Conservation (phyloP, 23 tunicate species). For the Aplidium turbinatum region DNA sequence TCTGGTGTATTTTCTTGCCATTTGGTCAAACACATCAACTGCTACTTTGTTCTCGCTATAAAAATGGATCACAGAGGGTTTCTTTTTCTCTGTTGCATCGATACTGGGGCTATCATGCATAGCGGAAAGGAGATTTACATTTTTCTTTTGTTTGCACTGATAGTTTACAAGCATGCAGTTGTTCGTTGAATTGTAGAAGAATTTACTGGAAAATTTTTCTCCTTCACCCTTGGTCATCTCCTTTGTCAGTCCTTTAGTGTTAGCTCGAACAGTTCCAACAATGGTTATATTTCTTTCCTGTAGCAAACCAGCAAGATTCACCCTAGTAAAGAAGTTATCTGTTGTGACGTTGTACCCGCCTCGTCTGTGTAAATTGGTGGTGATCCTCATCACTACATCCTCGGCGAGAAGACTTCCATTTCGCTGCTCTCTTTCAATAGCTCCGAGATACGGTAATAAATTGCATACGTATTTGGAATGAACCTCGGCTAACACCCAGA, state of each 20-base stretch:
- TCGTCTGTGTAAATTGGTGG: background rate
- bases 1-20: no score
- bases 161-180: constrained; percentile 17
- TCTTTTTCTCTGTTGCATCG: no score
- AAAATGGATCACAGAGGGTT: no score
- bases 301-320: constrained; percentile 17
- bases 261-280: background rate
- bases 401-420: constrained; percentile 25
- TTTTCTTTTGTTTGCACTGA: no score
- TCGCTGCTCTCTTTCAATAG: constrained; percentile 29
- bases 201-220: constrained; percentile 23
- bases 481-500: constrained; percentile 16
- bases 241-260: constrained; percentile 13
- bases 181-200: constrained; percentile 3
- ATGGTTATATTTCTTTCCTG: background rate
- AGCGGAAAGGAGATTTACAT: no score
- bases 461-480: constrained; percentile 17
- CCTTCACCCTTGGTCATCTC: constrained; percentile 1
- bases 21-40: no score
- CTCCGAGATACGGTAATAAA: constrained; percentile 26
- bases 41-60: no score
- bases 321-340: constrained; percentile 16
- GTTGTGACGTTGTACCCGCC: constrained; percentile 15
- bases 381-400: constrained; percentile 19
- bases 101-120: no score